A percentile compares a stretch with the other conserved stretches of the same genome.
Evolutionary conservation across 2,888 invertebrate genomes (phyloP).

Genomic region (Hypomecis atomaria): DNA sequence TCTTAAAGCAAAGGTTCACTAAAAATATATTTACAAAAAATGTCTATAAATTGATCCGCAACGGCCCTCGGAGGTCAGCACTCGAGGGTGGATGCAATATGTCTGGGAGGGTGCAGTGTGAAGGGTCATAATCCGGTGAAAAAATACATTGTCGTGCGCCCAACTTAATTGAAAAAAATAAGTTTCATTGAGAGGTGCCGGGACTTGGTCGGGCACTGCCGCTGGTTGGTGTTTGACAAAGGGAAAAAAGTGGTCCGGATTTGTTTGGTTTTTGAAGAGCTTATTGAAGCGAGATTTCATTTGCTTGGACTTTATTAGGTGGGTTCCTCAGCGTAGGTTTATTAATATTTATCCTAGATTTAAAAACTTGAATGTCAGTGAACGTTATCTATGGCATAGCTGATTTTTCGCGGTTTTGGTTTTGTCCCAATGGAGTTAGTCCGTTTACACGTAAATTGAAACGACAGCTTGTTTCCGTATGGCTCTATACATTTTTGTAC

Average conservation of each 20-base stretch:
- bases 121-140: constrained; percentile 77
- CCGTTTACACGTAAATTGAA: too few species aligned
- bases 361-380: too few species aligned
- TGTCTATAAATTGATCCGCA: constrained; percentile 74
- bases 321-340: too few species aligned
- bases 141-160: constrained; percentile 70
- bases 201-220: constrained; percentile 2
- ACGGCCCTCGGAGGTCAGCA: constrained; percentile 64
- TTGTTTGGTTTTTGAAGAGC: constrained; percentile 4
- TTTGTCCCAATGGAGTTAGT: too few species aligned
- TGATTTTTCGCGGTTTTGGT: too few species aligned
- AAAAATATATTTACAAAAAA: constrained; percentile 56
- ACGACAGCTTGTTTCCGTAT: too few species aligned
- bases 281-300: constrained; percentile 6
- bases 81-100: constrained; percentile 70
- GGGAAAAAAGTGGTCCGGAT: neutral
- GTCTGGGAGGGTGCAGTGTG: constrained; percentile 71
- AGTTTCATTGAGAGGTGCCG: constrained; percentile 48
- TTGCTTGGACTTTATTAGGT: neutral
- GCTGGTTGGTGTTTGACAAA: constrained; percentile 21
- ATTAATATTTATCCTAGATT: too few species aligned
- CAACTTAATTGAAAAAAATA: constrained; percentile 76
- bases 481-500: too few species aligned
- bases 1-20: constrained; percentile 45
- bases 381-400: too few species aligned